Evolutionary conservation across 2,888 invertebrate genomes (phyloP).

Genomic region (Brachynemurus nebulosus): DNA sequence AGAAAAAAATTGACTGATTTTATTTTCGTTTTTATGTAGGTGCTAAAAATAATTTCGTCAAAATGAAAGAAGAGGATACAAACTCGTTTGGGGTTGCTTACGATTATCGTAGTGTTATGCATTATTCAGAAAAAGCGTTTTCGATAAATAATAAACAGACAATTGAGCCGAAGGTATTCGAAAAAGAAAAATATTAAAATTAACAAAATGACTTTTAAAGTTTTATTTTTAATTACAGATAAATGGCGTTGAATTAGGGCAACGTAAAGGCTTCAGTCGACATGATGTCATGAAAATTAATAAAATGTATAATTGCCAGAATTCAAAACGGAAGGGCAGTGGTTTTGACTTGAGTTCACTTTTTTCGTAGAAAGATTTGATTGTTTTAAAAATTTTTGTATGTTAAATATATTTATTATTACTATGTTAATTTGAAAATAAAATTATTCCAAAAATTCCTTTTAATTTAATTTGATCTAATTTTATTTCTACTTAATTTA

Average conservation of each 20-base stretch:
- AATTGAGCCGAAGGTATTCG: slow-evolving; percentile 49
- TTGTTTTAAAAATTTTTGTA: not conserved
- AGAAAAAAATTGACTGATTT: no score
- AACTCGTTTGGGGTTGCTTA: slow-evolving; percentile 57
- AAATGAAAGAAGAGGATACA: slow-evolving; percentile 39
- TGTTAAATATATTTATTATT: not conserved
- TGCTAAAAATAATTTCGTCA: slow-evolving; percentile 55
- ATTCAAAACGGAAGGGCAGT: not conserved
- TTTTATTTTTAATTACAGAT: slow-evolving; percentile 1
- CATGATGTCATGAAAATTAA: slow-evolving; percentile 60
- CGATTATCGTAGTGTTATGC: slow-evolving; percentile 74
- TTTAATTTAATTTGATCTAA: no score
- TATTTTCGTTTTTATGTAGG: no score
- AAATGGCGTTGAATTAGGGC: slow-evolving; percentile 37
- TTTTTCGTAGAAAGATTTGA: not conserved
- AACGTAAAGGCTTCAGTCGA: slow-evolving; percentile 57
- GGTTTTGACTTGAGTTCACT: not conserved
- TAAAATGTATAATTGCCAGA: slow-evolving; percentile 55
- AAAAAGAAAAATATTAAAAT: not conserved
- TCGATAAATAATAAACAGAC: slow-evolving; percentile 57
- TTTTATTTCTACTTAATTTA: no score
- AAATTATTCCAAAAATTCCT: no score
- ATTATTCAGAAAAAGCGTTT: slow-evolving; percentile 66
- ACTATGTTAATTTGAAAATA: no score
- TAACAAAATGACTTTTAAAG: not conserved